Evolutionary conservation across 2,797 vertebrate genomes (phyloP), one percentile per base, ranked within the genome.

Genomic region (Sphaeramia orbicularis): DNA sequence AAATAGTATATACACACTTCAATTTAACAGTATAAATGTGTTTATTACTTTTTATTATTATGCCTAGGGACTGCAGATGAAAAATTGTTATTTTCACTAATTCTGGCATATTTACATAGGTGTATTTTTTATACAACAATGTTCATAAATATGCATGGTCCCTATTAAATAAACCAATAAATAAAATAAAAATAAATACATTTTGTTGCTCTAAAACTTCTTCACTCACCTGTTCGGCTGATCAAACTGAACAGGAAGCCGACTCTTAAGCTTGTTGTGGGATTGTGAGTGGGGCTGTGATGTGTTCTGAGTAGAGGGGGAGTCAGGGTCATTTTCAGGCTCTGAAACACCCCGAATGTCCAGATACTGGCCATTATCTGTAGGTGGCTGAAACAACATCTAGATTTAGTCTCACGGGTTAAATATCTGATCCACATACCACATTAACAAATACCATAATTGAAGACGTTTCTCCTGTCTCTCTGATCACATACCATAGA

Each of bases 201-300:
- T 15, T n/a, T 14, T 18, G 4, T 36, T 56, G 44, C 21, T 53
- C 3, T 10, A 55, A 1, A 7, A n/a, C 58, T 7, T 16, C 21
- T 53, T 6, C 18, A 87, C 95, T 92, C 74, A 99, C 98, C 98
- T 95, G 88, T 99, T 99, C 1, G 98, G 97, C 67, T 96, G 95
- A 92, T 98, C 95, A 54, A 99, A 99, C 76, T 96, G 91, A 57
- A 95, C 92, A 37, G 91, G 85, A 63, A 83, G 88, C 87, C 95
- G 95, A 86, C 83, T 89, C 71, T 86, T 94, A 84, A 91, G 93
- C 90, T 87, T 91, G 78, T 73, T 93, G 91, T 94, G 93, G 89
- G 83, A 91, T 61, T 93, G 94, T 89, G 74, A 89, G 51, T 84
- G 88, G 1, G 94, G 89, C 68, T 94, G 91, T 76, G 91, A 81